A percentile compares a stretch with the other conserved stretches of the same genome.
phyloP scores from a whole-genome alignment of 2,797 vertebrate species.

The Rhinichthys osculus region DNA sequence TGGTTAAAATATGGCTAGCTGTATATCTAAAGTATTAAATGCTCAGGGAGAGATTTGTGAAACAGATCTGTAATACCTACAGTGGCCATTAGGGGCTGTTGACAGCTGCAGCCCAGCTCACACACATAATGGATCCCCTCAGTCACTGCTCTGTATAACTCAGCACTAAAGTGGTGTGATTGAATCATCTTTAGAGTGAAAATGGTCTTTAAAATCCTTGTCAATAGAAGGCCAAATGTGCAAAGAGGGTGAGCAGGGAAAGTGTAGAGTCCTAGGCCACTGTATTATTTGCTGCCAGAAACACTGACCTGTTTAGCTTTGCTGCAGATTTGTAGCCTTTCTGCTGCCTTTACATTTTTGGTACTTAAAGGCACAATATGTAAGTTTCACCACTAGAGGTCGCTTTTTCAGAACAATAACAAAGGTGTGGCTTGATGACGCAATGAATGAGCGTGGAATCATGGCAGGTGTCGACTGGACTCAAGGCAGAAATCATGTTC shows the following conservation, averaged over 20 bases:
- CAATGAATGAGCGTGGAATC: too few species aligned
- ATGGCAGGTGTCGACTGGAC: too few species aligned
- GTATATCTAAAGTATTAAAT: background rate
- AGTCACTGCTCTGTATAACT: slow-evolving; percentile 42
- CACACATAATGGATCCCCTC: slow-evolving; percentile 27
- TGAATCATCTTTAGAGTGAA: slow-evolving; percentile 38
- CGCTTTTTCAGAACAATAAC: too few species aligned
- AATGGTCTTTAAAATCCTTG: slow-evolving; percentile 36
- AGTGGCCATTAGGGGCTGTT: background rate
- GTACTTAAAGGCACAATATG: background rate
- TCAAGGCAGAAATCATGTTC: too few species aligned
- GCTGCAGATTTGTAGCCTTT: background rate
- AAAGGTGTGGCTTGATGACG: too few species aligned
- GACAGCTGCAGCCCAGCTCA: background rate
- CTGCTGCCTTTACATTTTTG: background rate
- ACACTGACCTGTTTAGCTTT: background rate
- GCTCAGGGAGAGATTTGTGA: background rate
- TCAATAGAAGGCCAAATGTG: slow-evolving; percentile 53
- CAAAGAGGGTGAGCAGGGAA: slow-evolving; percentile 6
- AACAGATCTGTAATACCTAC: background rate
- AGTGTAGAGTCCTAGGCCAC: background rate
- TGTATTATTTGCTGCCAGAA: slow-evolving; percentile 1
- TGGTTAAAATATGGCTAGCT: too few species aligned
- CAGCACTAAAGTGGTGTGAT: slow-evolving; percentile 32
- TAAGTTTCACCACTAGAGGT: too few species aligned